phyloP scores from a whole-genome alignment of 2,113 vertebrate genomes.

The Dromaius novaehollandiae region DNA sequence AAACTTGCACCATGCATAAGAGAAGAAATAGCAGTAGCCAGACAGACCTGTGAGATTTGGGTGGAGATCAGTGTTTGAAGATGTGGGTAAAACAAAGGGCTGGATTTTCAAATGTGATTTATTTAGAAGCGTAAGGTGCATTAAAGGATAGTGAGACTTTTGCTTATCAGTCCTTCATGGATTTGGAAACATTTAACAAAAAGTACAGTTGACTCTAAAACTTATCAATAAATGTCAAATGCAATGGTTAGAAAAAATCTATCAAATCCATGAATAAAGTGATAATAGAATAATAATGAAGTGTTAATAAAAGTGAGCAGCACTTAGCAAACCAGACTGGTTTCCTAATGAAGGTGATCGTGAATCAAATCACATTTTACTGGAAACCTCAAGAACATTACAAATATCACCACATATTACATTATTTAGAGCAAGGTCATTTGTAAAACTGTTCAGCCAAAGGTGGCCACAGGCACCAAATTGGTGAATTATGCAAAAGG shows the following conservation, averaged over 20 bases:
- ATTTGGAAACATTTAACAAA: not conserved
- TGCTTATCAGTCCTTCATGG: not conserved
- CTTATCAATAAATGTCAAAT: not conserved
- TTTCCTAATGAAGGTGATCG: not conserved
- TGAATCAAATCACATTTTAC: not conserved
- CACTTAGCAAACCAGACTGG: not conserved
- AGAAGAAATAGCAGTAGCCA: not conserved
- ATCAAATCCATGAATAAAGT: not conserved
- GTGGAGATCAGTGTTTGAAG: not conserved
- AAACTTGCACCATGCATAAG: not conserved
- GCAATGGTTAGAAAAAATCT: not conserved
- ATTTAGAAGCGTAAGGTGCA: too few relatives aligned
- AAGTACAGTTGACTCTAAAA: not conserved
- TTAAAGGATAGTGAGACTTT: not conserved
- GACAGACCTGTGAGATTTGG: not conserved
- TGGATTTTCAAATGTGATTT: not conserved
- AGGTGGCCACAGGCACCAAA: not conserved
- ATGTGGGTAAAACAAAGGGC: not conserved
- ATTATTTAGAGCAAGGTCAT: not conserved
- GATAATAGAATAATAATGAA: not conserved
- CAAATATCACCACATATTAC: not conserved
- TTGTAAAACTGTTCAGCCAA: not conserved
- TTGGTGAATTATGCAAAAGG: not conserved
- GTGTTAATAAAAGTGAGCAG: not conserved
- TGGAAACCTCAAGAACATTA: not conserved